These are phyloP conservation scores for Graptemys geographica DNA, from an alignment of 2,797 vertebrate species.

Conservation along the genomic window DNA sequence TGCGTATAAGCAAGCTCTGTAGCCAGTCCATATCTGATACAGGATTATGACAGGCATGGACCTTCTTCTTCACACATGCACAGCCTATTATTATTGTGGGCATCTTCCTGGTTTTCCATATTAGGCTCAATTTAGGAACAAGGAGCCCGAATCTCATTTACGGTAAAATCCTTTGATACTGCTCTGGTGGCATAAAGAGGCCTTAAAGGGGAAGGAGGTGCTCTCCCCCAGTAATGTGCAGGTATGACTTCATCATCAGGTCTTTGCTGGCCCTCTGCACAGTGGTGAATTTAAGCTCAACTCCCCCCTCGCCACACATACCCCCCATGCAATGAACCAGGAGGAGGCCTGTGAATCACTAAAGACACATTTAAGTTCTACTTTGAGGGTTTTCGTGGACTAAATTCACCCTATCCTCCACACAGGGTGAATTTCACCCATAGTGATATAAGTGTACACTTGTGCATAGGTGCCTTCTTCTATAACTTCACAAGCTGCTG, in stretches of 20 bases:
- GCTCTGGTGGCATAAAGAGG: background rate
- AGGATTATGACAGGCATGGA: background rate
- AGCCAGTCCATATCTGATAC: background rate
- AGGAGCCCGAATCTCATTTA: background rate
- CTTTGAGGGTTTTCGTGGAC: background rate
- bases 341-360: background rate
- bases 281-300: background rate
- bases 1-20: background rate
- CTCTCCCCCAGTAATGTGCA: background rate
- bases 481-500: background rate
- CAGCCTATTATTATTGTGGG: background rate
- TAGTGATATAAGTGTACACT: background rate
- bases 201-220: background rate
- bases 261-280: background rate
- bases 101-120: background rate
- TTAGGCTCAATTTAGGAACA: background rate
- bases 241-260: background rate
- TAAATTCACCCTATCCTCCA: background rate
- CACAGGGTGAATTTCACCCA: background rate
- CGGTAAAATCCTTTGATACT: background rate
- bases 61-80: background rate
- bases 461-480: background rate
- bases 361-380: background rate
- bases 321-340: background rate
- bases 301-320: fast-evolving